Evolutionary conservation across 2,888 invertebrate species (phyloP), one percentile per base, ranked within the genome.

Genomic region (Pimpla rufipes): DNA sequence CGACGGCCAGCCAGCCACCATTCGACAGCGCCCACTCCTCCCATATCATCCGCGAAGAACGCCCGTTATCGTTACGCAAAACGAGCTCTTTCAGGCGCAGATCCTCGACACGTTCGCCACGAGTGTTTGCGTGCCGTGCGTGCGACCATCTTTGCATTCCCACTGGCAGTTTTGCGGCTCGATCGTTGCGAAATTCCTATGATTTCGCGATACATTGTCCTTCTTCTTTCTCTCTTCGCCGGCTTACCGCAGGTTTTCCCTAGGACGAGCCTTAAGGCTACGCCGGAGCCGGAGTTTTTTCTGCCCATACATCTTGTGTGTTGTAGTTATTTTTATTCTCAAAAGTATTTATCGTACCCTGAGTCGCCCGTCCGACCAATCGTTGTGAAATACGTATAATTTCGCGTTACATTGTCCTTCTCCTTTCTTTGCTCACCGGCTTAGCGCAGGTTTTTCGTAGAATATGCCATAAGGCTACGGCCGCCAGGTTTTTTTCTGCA

Each of bases 61-160:
- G 59, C 52, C 47, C 52, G 67, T 68, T 68, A 71, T 79, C 79
- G 73, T 83, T 83, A 73, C 79, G 76, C 79, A 83, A 76, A 79
- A 83, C 59, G 75, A 75, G 76, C 71, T 73, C 57, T 73, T 79
- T 77, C 83, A 71, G 79, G 23, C 83, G 50, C 66, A 76, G 50
- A 79, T 83, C 76, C 79, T 82, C 64, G 37, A 50, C 62, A 37
- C 67, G 37, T 68, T 37, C 57, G 11, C 59, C 76, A 50, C 59
- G 47, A 57, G n/a, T 45, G 57, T 57, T 73, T 52, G 67, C 62
- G 67, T 57, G 70, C 42, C 16, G 37, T 42, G 29, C n/a, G 57
- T 50, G 47, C 18, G 62, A 74, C 47, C 62, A 62, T 74, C 18
- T 70, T 21, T 55, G 2, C 37, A 11, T 59, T 74, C 73, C 73